Base-by-base conservation (phyloP, 1,140 invertebrate genomes). In the Coenobita brevimanus region DNA sequence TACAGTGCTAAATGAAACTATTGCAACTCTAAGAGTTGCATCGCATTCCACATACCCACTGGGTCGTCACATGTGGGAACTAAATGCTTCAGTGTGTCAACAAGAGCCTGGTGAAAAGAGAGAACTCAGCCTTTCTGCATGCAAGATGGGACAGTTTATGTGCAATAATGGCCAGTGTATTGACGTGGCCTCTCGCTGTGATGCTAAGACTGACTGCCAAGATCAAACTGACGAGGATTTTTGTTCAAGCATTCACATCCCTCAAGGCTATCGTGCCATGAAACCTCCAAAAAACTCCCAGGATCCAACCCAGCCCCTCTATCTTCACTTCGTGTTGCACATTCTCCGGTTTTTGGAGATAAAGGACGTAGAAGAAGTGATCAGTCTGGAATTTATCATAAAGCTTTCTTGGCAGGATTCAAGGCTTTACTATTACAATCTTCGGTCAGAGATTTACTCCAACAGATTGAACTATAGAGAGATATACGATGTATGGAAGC, bases 331-430 rank as follows among this genome's bases (percentile, higher is more conserved):
- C 13, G 27, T 15, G 24, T 38, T 87, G 4, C 17, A 43, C 15
- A 64, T 86, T 33, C 60, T 86, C 3, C 60, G 85, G 24, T 80
- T 87, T 38, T 21, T 87, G 13, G 80, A 27, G 17, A 87, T 87
- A 17, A 76, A 87, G 36, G 76, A 87, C 4, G 85, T 87, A 15
- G 13, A 81, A 27, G 27, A 71, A 41, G 38, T 62, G 2, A 87
- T 87, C 15, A 33, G 64, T 24, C 43, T 87, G 2, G 85, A 87
- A 50, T 87, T 87, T 38, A 71, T 73, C 1, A 21, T 87, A 6
- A 27, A 21, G 6, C 24, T 87, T 13, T 33, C 43, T 1, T 87
- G 85, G 85, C 41, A 13, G 15, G 85, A 87, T 33, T 67, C 85
- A 0, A 46, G 85, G 27, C 46, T 87, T 0, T 54, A 33, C 8